phyloP scores from a whole-genome alignment of 2,113 vertebrate genomes.

The Chaetura pelagica region DNA sequence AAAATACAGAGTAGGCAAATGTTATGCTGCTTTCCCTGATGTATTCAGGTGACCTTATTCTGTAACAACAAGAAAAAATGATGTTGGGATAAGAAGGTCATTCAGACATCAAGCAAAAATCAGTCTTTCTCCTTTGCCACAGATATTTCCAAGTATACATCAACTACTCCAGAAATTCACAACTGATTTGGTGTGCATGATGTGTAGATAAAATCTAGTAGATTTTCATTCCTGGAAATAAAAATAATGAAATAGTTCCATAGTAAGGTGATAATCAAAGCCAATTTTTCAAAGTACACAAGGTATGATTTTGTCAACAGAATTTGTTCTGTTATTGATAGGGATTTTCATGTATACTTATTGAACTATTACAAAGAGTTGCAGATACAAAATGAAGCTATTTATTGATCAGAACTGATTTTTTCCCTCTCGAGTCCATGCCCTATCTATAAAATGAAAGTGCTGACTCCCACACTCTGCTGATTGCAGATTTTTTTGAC shows the following conservation, averaged over 20 bases:
- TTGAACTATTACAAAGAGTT: slow-evolving; percentile 22
- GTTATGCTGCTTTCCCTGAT: neutral
- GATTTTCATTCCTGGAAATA: neutral
- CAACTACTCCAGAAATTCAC: neutral
- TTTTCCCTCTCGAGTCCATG: slow-evolving; percentile 52
- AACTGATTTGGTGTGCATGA: neutral
- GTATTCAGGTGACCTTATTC: slow-evolving; percentile 31
- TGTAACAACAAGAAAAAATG: slow-evolving; percentile 5
- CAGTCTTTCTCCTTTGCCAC: neutral
- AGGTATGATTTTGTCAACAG: neutral
- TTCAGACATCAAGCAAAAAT: neutral
- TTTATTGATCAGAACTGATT: slow-evolving; percentile 77
- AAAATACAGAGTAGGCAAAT: neutral
- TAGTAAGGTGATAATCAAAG: neutral
- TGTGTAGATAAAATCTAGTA: neutral
- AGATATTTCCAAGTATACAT: neutral
- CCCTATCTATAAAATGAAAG: slow-evolving; percentile 65
- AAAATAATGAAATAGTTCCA: neutral
- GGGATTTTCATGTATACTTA: neutral
- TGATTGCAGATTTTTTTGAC: slow-evolving; percentile 75
- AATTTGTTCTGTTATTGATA: neutral
- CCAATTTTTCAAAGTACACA: neutral
- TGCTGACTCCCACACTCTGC: slow-evolving; percentile 75
- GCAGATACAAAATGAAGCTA: slow-evolving; percentile 37
- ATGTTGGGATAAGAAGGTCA: slow-evolving; percentile 24